Evolutionary conservation across 2,797 vertebrate species (phyloP).

Genomic region (Chrosomus eos): DNA sequence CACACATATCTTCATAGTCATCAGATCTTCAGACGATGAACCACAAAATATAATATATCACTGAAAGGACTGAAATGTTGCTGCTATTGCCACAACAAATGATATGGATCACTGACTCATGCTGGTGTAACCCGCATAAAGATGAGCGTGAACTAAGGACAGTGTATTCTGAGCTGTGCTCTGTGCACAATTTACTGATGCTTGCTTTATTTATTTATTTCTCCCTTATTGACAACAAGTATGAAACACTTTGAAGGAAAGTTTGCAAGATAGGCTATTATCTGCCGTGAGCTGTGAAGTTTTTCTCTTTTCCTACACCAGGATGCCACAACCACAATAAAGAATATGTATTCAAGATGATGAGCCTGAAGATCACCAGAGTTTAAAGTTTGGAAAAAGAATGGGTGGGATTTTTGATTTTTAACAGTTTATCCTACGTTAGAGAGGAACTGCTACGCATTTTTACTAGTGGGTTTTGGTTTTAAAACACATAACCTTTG

Average conservation of each 20-base stretch:
- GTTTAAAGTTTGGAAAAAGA: neutral
- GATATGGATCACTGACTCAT: conserved; percentile 9
- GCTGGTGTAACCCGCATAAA: conserved; percentile 11
- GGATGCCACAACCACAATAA: neutral
- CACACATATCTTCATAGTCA: conserved; percentile 1
- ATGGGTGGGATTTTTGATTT: neutral
- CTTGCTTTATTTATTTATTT: conserved; percentile 13
- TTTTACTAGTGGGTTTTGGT: neutral
- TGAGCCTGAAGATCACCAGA: neutral
- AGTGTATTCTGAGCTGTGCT: neutral
- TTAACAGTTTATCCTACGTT: neutral
- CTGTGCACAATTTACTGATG: neutral
- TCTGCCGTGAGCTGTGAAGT: neutral
- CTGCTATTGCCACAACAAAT: conserved; percentile 37
- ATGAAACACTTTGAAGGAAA: neutral
- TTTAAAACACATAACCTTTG: neutral
- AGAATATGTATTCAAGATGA: neutral
- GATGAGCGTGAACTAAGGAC: neutral
- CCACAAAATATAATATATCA: conserved; percentile 11
- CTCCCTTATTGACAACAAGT: neutral
- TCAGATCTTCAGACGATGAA: conserved; percentile 15
- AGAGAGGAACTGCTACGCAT: neutral
- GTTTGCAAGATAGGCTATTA: neutral
- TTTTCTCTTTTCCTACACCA: neutral
- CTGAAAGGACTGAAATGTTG: neutral